These are phyloP conservation scores for Orycteropus afer DNA, from an alignment of 2,113 vertebrate species.

Conservation along the genomic window DNA sequence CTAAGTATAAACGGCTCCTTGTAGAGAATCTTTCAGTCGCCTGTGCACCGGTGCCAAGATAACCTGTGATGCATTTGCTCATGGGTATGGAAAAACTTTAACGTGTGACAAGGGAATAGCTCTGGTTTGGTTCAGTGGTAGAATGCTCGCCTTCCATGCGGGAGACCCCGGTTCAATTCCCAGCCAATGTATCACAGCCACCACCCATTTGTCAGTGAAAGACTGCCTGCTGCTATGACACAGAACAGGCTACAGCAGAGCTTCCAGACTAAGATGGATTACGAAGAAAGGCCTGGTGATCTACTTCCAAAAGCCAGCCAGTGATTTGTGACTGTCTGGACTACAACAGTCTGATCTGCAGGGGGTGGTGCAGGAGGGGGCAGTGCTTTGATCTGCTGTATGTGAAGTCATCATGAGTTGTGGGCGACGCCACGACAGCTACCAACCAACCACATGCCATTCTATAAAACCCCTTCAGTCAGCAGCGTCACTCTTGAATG, in stretches of 20 bases:
- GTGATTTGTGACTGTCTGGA: not conserved
- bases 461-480: conserved; percentile 12
- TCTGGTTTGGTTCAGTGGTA: not conserved
- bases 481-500: not conserved
- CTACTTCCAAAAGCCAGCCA: not conserved
- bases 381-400: not conserved
- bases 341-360: not conserved
- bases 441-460: not conserved
- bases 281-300: not conserved
- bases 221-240: not conserved
- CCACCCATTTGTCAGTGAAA: too few species aligned
- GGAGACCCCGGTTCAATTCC: not conserved
- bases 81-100: not conserved
- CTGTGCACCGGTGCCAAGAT: not conserved
- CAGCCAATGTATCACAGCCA: too few species aligned
- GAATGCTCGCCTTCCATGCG: not conserved
- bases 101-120: not conserved
- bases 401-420: not conserved
- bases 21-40: not conserved
- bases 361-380: not conserved
- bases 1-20: not conserved
- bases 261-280: not conserved
- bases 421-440: not conserved
- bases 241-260: not conserved
- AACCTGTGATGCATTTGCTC: not conserved